Evolutionary conservation across 2,888 invertebrate species (phyloP).

Genomic region (Mythimna pallens): DNA sequence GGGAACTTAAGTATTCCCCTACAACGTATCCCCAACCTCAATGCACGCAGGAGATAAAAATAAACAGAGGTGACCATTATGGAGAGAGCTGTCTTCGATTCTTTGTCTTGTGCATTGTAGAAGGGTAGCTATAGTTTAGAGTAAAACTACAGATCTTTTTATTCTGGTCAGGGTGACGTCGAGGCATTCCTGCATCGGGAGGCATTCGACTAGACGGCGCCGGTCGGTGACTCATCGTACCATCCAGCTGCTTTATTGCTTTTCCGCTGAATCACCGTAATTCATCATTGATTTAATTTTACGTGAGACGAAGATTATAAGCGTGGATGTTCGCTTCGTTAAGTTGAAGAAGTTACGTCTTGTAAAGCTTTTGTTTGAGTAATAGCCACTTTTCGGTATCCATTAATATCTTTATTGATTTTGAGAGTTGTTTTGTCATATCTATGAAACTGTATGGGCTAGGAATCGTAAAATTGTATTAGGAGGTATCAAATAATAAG

Average conservation of each 20-base stretch:
- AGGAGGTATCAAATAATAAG: too few species aligned
- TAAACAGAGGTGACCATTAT: conserved; percentile 65
- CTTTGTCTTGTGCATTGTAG: conserved; percentile 41
- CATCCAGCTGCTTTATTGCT: conserved; percentile 77
- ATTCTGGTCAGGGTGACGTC: conserved; percentile 65
- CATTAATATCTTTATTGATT: conserved; percentile 45
- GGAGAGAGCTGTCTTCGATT: conserved; percentile 55
- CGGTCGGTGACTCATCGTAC: conserved; percentile 73
- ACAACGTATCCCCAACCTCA: conserved; percentile 66
- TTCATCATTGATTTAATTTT: conserved; percentile 73
- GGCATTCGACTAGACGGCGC: conserved; percentile 79
- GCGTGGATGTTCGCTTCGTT: conserved; percentile 50
- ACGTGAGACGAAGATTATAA: conserved; percentile 60
- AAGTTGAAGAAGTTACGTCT: conserved; percentile 45
- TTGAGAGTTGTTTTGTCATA: not conserved
- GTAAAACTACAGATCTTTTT: conserved; percentile 60
- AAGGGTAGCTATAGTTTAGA: conserved; percentile 39
- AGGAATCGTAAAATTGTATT: not conserved
- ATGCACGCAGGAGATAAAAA: conserved; percentile 69
- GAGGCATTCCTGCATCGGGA: conserved; percentile 69
- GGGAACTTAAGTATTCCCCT: conserved; percentile 61
- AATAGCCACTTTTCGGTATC: conserved; percentile 33
- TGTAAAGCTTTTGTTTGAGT: conserved; percentile 33
- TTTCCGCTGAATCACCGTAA: conserved; percentile 76
- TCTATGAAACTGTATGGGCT: too few species aligned